Base-by-base conservation (phyloP, 2,797 vertebrate species). In the Ctenochaetus hawaiiensis region DNA sequence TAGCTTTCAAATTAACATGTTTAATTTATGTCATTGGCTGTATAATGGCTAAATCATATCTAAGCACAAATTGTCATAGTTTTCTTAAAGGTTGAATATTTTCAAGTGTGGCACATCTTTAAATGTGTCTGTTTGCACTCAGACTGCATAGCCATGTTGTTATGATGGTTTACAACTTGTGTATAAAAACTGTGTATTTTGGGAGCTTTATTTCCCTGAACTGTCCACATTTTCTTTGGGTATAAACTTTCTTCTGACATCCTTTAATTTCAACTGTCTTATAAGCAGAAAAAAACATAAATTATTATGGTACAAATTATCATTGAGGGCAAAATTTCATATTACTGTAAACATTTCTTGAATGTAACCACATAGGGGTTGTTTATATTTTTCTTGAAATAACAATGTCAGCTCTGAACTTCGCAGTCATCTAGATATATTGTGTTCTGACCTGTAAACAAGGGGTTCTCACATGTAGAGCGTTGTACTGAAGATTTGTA, bases 21-120 rank as follows among this genome's bases (percentile, higher is more conserved):
- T 91, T 89, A 92, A 93, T 94, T 94, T 95, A 93, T 94, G 74
- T 76, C 59, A 17, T 87, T 88, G 86, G 84, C 79, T 89, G 77
- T 91, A 87, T 75, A 81, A 73, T 84, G 18, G 76, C 64, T 78
- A 53, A 81, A 78, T 75, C 81, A 78, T 82, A 77, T 87, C 81
- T 57, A 91, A 94, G 92, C 91, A 94, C 92, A 94, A 85, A 58
- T 69, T 85, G 69, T 80, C 84, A 85, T 66, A 74, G 70, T 58
- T 49, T 84, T 48, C 41, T 81, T 79, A 39, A 74, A 69, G 73
- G 58, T 73, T 75, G 52, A 82, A 41, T 59, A 59, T 80, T 84
- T 90, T 74, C 67, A 65, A 70, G 71, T 61, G 59, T 73, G 77
- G 49, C 60, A 77, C 77, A 83, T 83, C 67, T 85, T 71, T 34